These are phyloP conservation scores for Phortica okadai DNA, from an alignment of 2,888 invertebrate species.

Conservation along the genomic window DNA sequence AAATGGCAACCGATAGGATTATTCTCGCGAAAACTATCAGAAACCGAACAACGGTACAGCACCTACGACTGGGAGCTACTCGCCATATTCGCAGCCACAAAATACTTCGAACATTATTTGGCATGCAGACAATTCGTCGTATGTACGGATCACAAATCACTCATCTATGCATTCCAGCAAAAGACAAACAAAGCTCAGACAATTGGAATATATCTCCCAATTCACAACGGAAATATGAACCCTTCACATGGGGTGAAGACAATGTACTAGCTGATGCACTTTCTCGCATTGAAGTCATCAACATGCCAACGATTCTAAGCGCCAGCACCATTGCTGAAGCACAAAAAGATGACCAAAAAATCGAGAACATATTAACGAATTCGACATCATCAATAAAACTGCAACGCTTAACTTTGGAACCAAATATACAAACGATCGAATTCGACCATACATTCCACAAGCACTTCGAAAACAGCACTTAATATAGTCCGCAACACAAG, in stretches of 20 bases:
- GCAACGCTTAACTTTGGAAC: slow-evolving; percentile 35
- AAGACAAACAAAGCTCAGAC: slow-evolving; percentile 39
- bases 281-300: slow-evolving; percentile 27
- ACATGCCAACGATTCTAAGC: neutral
- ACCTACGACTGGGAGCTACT: slow-evolving; percentile 73
- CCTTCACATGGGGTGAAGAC: slow-evolving; percentile 34
- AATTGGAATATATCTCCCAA: too few species aligned
- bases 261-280: slow-evolving; percentile 46
- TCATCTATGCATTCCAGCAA: slow-evolving; percentile 40
- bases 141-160: slow-evolving; percentile 61
- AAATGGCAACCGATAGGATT: slow-evolving; percentile 70
- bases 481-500: too few species aligned
- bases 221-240: too few species aligned
- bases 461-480: too few species aligned
- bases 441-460: slow-evolving; percentile 39
- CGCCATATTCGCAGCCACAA: slow-evolving; percentile 67
- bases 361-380: slow-evolving; percentile 15
- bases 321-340: slow-evolving; percentile 25
- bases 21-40: slow-evolving; percentile 67
- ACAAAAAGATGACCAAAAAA: slow-evolving; percentile 37
- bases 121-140: slow-evolving; percentile 69
- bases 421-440: neutral
- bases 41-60: slow-evolving; percentile 69
- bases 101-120: slow-evolving; percentile 67
- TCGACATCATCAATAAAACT: slow-evolving; percentile 40